These are phyloP conservation scores for Coryphaenoides rupestris DNA, from an alignment of 2,113 vertebrate genomes.

Conservation along the genomic window DNA sequence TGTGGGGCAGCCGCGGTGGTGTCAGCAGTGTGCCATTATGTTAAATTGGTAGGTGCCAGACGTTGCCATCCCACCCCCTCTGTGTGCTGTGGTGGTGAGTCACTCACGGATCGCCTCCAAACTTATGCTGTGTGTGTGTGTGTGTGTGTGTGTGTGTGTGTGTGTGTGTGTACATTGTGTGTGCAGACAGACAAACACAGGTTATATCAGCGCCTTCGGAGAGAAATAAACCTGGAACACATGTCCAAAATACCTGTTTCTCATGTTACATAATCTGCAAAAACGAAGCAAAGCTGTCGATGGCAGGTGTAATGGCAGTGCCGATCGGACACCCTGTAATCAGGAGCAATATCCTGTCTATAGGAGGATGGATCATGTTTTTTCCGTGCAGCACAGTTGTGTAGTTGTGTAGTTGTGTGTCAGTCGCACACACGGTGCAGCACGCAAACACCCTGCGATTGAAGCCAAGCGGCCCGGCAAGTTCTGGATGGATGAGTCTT, in stretches of 20 bases:
- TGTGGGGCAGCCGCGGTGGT: background rate
- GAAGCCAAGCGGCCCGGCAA: constrained; percentile 39
- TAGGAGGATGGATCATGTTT: constrained; percentile 1
- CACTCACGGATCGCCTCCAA: constrained; percentile 19
- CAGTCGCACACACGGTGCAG: too few relatives aligned
- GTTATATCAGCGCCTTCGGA: constrained; percentile 9
- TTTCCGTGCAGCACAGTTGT: constrained; percentile 27
- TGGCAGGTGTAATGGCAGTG: background rate
- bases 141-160: too few relatives aligned
- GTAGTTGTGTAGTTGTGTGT: too few relatives aligned
- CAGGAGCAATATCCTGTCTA: too few relatives aligned
- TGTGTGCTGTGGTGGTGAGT: constrained; percentile 28
- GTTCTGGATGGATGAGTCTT: constrained; percentile 56
- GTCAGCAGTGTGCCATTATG: constrained; percentile 12
- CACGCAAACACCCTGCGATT: constrained; percentile 30
- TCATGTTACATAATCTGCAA: constrained; percentile 37
- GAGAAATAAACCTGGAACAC: constrained; percentile 48
- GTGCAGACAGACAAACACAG: too few relatives aligned
- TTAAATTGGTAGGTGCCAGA: constrained; percentile 15
- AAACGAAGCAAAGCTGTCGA: constrained; percentile 23
- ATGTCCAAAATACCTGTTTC: constrained; percentile 13
- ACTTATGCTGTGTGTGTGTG: constrained; percentile 30
- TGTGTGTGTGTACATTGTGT: too few relatives aligned
- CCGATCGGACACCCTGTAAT: background rate
- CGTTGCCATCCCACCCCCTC: constrained; percentile 1